Evolutionary conservation across 53 echinoderm and acorn worm genomes (phyloP).

Genomic region (Zoroaster sp.): DNA sequence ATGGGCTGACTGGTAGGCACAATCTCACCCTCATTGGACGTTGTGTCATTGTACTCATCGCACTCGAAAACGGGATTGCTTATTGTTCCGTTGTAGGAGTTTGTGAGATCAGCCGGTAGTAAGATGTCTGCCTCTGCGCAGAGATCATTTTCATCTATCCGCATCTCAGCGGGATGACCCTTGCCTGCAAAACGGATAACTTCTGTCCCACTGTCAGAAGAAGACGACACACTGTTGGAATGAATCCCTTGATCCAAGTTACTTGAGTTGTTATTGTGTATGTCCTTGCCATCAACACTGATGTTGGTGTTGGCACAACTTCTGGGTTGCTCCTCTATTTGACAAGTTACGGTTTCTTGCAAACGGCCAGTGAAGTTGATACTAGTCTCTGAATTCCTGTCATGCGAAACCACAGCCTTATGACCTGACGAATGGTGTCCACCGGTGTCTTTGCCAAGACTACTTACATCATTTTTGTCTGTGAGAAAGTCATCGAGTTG

Average conservation of each 20-base stretch:
- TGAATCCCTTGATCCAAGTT: neutral
- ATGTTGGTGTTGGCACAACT: neutral
- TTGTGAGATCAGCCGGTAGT: neutral
- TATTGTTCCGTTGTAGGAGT: conserved; percentile 5
- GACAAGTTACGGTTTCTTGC: neutral
- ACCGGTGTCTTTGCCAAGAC: neutral
- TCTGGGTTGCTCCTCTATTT: neutral
- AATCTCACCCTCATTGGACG: neutral
- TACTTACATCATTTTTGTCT: too few relatives aligned
- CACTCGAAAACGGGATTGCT: neutral
- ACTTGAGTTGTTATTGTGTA: too few relatives aligned
- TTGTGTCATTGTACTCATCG: neutral
- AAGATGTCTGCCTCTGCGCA: neutral
- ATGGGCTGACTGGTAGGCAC: neutral
- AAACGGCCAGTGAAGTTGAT: neutral
- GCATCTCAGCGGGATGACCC: neutral
- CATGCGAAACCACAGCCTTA: neutral
- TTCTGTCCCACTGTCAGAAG: conserved; percentile 36
- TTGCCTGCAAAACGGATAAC: neutral
- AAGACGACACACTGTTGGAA: neutral
- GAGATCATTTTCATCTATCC: neutral
- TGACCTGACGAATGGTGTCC: conserved; percentile 4
- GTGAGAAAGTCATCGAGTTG: too few relatives aligned
- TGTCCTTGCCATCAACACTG: neutral
- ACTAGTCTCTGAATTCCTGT: neutral